These are phyloP conservation scores for Hyperoplus lanceolatus DNA, from an alignment of 2,797 vertebrate genomes.

Conservation along the genomic window DNA sequence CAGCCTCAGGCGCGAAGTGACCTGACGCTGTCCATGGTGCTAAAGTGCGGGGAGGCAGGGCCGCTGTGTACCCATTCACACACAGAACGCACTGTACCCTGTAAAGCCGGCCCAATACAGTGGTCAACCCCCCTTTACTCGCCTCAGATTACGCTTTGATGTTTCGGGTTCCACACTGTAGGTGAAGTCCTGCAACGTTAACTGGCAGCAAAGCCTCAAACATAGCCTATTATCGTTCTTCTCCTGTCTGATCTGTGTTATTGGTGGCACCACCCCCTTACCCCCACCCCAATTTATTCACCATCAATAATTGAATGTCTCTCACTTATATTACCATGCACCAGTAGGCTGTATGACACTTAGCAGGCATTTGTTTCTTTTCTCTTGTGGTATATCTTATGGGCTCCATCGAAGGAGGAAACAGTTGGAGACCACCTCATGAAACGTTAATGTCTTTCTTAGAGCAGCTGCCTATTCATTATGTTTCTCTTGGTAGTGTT, in stretches of 20 bases:
- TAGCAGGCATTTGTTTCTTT: slow-evolving; percentile 21
- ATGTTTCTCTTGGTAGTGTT: slow-evolving; percentile 41
- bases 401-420: slow-evolving; percentile 52
- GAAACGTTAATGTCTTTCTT: slow-evolving; percentile 56
- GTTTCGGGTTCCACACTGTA: slow-evolving; percentile 15
- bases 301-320: slow-evolving; percentile 20
- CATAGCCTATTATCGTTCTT: slow-evolving; percentile 10
- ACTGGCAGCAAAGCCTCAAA: slow-evolving; percentile 9
- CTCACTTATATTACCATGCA: slow-evolving; percentile 9
- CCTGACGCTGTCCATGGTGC: slow-evolving; percentile 69
- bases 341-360: slow-evolving; percentile 4
- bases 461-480: slow-evolving; percentile 40
- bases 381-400: slow-evolving; percentile 40
- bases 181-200: slow-evolving; percentile 33
- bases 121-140: not conserved
- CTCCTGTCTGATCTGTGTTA: slow-evolving; percentile 19
- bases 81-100: slow-evolving; percentile 66
- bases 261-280: slow-evolving; percentile 45
- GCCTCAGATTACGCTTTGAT: slow-evolving; percentile 33
- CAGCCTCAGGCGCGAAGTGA: slow-evolving; percentile 62
- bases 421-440: slow-evolving; percentile 59
- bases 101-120: slow-evolving; percentile 18
- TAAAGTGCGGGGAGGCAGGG: slow-evolving; percentile 53
- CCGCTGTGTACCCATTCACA: slow-evolving; percentile 18
- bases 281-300: not conserved